phyloP scores from a whole-genome alignment of 2,113 vertebrate genomes.

The Oreochromis aureus region DNA sequence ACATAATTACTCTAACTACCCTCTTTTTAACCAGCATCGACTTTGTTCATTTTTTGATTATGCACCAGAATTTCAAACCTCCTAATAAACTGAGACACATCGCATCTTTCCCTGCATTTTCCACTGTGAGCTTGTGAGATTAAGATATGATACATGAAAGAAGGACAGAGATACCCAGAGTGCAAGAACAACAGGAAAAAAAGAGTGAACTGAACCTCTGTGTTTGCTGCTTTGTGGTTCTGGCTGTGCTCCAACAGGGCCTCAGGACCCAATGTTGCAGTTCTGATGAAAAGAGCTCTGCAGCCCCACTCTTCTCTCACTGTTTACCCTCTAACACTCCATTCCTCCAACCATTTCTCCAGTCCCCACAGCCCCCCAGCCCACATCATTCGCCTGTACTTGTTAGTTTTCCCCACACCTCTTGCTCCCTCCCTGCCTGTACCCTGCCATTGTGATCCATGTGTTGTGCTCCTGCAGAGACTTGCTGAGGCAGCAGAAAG shows the following conservation, averaged over 20 bases:
- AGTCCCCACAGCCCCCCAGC: not conserved
- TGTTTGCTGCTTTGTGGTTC: constrained; percentile 20
- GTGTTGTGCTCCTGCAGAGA: constrained; percentile 40
- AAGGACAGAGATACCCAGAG: not conserved
- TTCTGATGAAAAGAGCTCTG: constrained; percentile 42
- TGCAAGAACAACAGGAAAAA: not conserved
- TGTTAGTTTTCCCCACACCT: constrained; percentile 5
- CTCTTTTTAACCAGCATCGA: not conserved
- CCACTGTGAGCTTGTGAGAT: not conserved
- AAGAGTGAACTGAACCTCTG: not conserved
- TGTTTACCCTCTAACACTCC: not conserved
- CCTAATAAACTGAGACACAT: not conserved
- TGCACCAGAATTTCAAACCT: not conserved
- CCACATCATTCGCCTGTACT: not conserved
- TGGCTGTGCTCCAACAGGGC: constrained; percentile 31
- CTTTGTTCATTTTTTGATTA: not conserved
- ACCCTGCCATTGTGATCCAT: constrained; percentile 68
- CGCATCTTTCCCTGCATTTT: not conserved
- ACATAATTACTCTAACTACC: not conserved
- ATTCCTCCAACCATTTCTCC: not conserved
- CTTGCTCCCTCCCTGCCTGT: not conserved
- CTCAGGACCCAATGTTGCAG: constrained; percentile 42
- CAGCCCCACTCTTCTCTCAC: not conserved
- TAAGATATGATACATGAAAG: not conserved
- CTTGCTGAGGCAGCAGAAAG: constrained; percentile 72